phyloP scores from a whole-genome alignment of 92 coral and sea anemone species.

The Parazoanthus swiftii region DNA sequence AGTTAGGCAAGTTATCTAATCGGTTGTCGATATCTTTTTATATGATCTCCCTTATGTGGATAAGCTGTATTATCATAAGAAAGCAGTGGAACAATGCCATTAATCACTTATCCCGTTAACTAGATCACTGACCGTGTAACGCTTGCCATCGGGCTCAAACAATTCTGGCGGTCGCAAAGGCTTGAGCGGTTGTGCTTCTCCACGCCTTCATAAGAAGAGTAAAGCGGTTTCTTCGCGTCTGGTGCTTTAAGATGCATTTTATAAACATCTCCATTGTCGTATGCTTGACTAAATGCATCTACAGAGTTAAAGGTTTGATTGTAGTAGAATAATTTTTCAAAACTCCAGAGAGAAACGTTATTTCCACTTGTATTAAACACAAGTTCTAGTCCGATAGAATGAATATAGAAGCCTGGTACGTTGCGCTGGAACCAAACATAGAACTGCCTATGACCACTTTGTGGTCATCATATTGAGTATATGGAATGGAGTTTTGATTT shows the following conservation, averaged over 20 bases:
- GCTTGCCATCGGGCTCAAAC: constrained; percentile 83
- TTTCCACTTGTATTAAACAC: constrained; percentile 55
- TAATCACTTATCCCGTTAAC: too few relatives aligned
- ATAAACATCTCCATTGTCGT: constrained; percentile 57
- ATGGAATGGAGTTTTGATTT: constrained; percentile 92
- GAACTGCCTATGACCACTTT: constrained; percentile 50
- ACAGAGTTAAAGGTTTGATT: constrained; percentile 61
- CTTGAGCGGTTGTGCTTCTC: constrained; percentile 55
- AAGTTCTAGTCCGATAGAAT: constrained; percentile 65
- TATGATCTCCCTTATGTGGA: too few relatives aligned
- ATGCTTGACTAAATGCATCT: constrained; percentile 53
- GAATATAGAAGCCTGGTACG: constrained; percentile 50
- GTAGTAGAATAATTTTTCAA: constrained; percentile 64
- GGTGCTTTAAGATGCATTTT: constrained; percentile 59
- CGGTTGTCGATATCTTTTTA: too few relatives aligned
- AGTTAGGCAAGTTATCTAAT: too few relatives aligned
- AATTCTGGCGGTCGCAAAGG: constrained; percentile 62
- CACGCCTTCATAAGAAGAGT: constrained; percentile 62
- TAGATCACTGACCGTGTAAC: constrained; percentile 60
- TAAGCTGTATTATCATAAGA: too few relatives aligned
- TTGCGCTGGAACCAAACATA: constrained; percentile 62
- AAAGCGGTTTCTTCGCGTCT: constrained; percentile 34
- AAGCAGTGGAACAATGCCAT: too few relatives aligned
- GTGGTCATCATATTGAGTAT: constrained; percentile 78
- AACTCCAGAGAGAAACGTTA: constrained; percentile 55